These are phyloP conservation scores for Scaptomyza montana DNA, from an alignment of 1,140 invertebrate species.

Conservation along the genomic window DNA sequence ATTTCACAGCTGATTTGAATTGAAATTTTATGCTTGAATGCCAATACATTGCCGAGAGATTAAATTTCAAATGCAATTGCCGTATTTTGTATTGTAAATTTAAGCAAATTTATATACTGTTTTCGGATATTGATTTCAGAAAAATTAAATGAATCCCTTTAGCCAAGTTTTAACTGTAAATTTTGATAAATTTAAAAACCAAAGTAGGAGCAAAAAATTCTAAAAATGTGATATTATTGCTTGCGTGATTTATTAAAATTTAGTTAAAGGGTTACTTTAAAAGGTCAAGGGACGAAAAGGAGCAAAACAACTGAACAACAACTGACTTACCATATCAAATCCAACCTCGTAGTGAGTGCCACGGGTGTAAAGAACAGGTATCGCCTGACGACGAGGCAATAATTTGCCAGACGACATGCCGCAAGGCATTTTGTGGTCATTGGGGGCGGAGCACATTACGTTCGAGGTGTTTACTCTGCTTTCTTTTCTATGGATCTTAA, in stretches of 20 bases:
- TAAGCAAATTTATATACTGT: too few species aligned
- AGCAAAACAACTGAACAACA: neutral
- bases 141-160: too few species aligned
- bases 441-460: slow-evolving; percentile 5
- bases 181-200: too few species aligned
- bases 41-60: slow-evolving; percentile 7
- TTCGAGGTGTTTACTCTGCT: slow-evolving; percentile 15
- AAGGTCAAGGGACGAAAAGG: slow-evolving; percentile 1
- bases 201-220: too few species aligned
- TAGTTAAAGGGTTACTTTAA: neutral
- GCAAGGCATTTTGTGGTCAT: slow-evolving; percentile 20
- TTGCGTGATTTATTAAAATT: slow-evolving; percentile 13
- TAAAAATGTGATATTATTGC: neutral
- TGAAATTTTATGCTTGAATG: slow-evolving; percentile 36
- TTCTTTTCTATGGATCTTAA: slow-evolving; percentile 22
- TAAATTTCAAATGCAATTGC: neutral
- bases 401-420: slow-evolving; percentile 65
- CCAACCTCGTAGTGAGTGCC: slow-evolving; percentile 94
- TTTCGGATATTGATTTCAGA: too few species aligned
- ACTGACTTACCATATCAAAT: slow-evolving; percentile 92
- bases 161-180: too few species aligned
- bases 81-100: too few species aligned
- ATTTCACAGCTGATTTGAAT: slow-evolving; percentile 26
- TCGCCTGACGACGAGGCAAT: slow-evolving; percentile 86
- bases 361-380: slow-evolving; percentile 90